These are phyloP conservation scores for Haliclona indistincta DNA, from an alignment of 37 sponge, comb jelly and placozoan genomes.

Conservation along the genomic window DNA sequence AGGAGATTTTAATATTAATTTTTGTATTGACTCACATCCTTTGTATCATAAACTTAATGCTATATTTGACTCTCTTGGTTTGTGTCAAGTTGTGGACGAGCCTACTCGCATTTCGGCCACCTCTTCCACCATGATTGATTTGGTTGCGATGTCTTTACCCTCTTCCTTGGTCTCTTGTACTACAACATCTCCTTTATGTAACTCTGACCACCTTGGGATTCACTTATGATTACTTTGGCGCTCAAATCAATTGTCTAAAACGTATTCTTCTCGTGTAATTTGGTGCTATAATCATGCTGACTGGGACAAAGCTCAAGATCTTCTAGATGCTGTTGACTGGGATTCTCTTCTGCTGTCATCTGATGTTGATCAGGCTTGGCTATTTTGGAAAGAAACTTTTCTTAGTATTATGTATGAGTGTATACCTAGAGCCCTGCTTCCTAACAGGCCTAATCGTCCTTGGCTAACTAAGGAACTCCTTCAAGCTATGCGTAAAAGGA, in stretches of 20 bases:
- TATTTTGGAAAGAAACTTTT: neutral
- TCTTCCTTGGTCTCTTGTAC: too few relatives aligned
- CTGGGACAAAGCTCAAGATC: neutral
- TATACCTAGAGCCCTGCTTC: neutral
- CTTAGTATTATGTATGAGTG: neutral
- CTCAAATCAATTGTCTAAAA: neutral
- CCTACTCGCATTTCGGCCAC: neutral
- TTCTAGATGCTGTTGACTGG: neutral
- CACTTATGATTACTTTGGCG: neutral
- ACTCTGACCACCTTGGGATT: neutral
- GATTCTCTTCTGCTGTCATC: neutral
- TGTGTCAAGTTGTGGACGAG: neutral
- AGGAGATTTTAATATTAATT: too few relatives aligned
- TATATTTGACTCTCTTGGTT: neutral
- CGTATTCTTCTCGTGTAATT: neutral
- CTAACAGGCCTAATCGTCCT: neutral
- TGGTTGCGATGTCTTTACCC: too few relatives aligned
- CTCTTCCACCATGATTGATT: too few relatives aligned
- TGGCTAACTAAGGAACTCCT: too few relatives aligned
- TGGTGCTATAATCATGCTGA: neutral
- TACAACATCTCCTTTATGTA: neutral
- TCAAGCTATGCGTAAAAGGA: too few relatives aligned
- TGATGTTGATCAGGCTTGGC: neutral
- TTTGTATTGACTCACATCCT: neutral
- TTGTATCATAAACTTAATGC: neutral